A percentile compares a stretch with the other conserved stretches of the same genome.
These are phyloP conservation scores for Archips xylosteana DNA, from an alignment of 2,888 invertebrate genomes.

Conservation along the genomic window DNA sequence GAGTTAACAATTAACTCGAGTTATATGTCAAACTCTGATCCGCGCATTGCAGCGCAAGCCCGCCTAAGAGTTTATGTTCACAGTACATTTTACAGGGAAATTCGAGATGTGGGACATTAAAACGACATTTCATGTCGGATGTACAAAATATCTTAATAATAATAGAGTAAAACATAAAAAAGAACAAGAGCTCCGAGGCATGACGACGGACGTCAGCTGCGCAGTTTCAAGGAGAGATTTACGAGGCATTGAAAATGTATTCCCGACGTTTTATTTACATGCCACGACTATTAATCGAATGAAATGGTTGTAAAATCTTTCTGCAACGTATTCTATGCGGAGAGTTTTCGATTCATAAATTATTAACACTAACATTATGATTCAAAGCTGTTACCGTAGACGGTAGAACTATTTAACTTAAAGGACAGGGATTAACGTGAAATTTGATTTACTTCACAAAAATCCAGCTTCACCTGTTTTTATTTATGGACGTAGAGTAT, in stretches of 20 bases:
- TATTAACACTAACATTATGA: slow-evolving; percentile 8
- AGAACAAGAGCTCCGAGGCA: slow-evolving; percentile 42
- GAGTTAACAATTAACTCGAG: no score
- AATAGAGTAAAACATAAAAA: slow-evolving; percentile 30
- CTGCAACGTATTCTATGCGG: slow-evolving; percentile 11
- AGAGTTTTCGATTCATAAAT: slow-evolving; percentile 22
- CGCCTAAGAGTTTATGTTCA: background rate
- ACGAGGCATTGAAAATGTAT: slow-evolving; percentile 41
- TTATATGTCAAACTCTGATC: no score
- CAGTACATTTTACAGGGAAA: slow-evolving; percentile 20
- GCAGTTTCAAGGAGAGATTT: slow-evolving; percentile 44
- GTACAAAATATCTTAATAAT: slow-evolving; percentile 14
- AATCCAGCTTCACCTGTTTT: background rate
- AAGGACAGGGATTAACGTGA: slow-evolving; percentile 4
- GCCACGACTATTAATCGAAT: slow-evolving; percentile 36
- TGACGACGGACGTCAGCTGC: slow-evolving; percentile 46
- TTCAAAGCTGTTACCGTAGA: slow-evolving; percentile 8
- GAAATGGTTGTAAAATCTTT: slow-evolving; percentile 34
- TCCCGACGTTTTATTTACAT: slow-evolving; percentile 44
- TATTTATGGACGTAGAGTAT: slow-evolving; percentile 14
- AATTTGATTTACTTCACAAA: slow-evolving; percentile 1
- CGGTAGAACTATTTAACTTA: background rate
- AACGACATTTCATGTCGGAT: slow-evolving; percentile 13
- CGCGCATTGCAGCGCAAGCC: no score
- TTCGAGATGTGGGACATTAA: slow-evolving; percentile 5